phyloP scores from a whole-genome alignment of 2,888 invertebrate species.

The Eurytoma californica region DNA sequence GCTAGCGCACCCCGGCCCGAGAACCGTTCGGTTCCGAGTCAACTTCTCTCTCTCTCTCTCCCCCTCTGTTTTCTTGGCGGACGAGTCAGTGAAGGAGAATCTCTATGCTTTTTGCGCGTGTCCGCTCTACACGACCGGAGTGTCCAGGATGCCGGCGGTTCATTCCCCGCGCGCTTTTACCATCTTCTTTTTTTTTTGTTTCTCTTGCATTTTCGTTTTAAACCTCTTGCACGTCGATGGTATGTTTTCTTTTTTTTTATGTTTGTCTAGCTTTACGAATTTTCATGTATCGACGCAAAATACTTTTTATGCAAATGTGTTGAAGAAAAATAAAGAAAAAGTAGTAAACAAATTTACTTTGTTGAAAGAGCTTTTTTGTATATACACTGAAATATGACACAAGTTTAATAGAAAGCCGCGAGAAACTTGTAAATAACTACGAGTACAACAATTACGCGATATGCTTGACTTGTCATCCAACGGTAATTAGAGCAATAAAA shows the following conservation, averaged over 20 bases:
- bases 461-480: constrained; percentile 44
- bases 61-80: not conserved
- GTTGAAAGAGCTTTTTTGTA: too few relatives aligned
- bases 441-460: constrained; percentile 30
- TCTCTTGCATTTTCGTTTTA: not conserved
- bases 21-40: constrained; percentile 27
- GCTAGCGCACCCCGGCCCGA: not conserved
- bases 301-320: too few relatives aligned
- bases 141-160: too few relatives aligned
- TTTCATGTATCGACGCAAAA: too few relatives aligned
- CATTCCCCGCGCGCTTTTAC: too few relatives aligned
- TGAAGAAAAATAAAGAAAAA: too few relatives aligned
- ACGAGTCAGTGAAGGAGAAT: not conserved
- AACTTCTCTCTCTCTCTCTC: not conserved
- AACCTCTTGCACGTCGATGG: not conserved
- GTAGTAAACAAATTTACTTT: too few relatives aligned
- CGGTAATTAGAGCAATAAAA: constrained; percentile 45
- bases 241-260: not conserved
- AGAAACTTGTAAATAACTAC: constrained; percentile 1
- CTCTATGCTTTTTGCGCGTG: not conserved
- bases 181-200: not conserved
- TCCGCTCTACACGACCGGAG: not conserved
- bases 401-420: not conserved
- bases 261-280: too few relatives aligned
- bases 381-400: not conserved